Evolutionary conservation across 1,140 invertebrate species (phyloP), one percentile per base, ranked within the genome.

Genomic region (Pachypsylla venusta): DNA sequence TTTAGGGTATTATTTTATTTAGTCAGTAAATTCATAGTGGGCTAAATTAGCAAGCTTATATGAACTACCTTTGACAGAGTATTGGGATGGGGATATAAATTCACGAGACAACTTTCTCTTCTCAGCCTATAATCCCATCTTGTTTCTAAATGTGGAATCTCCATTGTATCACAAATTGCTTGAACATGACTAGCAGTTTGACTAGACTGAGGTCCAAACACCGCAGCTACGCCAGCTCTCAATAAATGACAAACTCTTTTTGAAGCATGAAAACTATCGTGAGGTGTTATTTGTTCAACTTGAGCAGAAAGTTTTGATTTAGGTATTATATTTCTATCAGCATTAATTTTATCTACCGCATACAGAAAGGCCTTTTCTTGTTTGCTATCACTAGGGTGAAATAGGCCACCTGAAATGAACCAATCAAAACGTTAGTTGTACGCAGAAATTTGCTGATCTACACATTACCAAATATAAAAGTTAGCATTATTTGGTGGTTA

Each of bases 141-240:
- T 56, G 89, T 93, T 74, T 95, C 90, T 67, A 96, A 79, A 72
- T 97, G 92, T 1, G 93, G 93, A 65, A 96, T 85, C 74, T 96
- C 91, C 82, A 95, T 89, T 16, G 90, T 89, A 73, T 95, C 92
- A 71, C 92, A 95, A 66, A 95, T 94, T 57, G 89, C 92, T 73
- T 96, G 92, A 14, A 95, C 89, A 72, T 95, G 91, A 61, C 86
- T 87, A 1, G 89, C 87, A 1, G 89, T 91, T 54, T 91, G 86
- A 0, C 83, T 80, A 35, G 86, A 92, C 70, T 93, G 89, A 1
- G 92, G 92, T 1, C 93, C 93, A 69, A 96, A 95, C 67, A 97
- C 89, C 22, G 89, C 92, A 2, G 89, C 90, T 24, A 96, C 87
- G 10, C 91, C 91, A 65, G 80, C 83, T 62, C 84, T 77, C 57